Evolutionary conservation across 35 echinoderm and acorn worm species (phyloP).

Genomic region (Holothuria glaberrima): DNA sequence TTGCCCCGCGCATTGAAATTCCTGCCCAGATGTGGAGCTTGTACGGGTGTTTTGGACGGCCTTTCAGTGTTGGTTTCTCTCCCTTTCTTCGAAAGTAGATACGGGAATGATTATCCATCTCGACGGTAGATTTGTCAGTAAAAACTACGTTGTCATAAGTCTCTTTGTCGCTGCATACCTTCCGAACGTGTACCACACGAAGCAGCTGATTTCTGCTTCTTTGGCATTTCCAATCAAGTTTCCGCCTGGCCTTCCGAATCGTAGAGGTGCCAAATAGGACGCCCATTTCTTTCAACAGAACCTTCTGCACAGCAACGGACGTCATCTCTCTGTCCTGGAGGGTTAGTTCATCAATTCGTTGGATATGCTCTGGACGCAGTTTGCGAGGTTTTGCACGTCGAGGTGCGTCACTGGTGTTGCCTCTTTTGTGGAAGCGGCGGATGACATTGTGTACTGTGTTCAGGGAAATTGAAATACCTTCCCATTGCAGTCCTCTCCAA

Average conservation of each 20-base stretch:
- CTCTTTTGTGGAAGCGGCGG: not conserved
- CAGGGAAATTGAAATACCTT: not conserved
- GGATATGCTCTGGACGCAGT: not conserved
- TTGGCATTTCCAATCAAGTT: not conserved
- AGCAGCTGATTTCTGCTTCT: not conserved
- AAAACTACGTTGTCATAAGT: constrained; percentile 72
- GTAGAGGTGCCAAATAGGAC: not conserved
- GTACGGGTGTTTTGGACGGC: constrained; percentile 66
- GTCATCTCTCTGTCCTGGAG: not conserved
- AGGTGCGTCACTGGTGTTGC: not conserved
- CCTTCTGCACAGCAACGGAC: not conserved
- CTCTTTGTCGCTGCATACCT: constrained; percentile 1
- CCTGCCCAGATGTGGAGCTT: constrained; percentile 68
- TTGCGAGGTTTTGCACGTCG: not conserved
- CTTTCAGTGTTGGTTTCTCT: constrained; percentile 24
- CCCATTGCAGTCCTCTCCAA: not conserved
- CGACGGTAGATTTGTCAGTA: constrained; percentile 65
- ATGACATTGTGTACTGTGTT: not conserved
- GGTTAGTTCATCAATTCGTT: not conserved
- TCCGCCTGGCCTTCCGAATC: not conserved
- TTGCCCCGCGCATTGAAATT: constrained; percentile 53
- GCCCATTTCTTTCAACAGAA: not conserved
- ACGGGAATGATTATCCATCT: constrained; percentile 53
- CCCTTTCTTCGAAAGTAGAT: constrained; percentile 36
- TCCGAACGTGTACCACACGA: not conserved